phyloP scores from a whole-genome alignment of 1,140 invertebrate genomes.

The Steinernema khuongi region DNA sequence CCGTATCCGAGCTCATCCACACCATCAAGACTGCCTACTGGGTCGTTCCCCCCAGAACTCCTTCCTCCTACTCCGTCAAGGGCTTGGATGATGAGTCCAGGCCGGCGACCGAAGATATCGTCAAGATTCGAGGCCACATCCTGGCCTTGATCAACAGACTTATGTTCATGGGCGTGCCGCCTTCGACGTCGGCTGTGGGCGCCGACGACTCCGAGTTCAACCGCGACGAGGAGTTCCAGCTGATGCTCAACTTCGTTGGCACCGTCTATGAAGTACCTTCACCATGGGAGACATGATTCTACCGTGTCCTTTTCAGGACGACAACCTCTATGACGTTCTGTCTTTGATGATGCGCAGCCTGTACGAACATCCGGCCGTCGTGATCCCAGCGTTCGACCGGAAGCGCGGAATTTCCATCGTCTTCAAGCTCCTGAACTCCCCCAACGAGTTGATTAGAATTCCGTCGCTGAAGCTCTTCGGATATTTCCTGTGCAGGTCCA shows the following conservation, averaged over 20 bases:
- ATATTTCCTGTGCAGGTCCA: slow-evolving; percentile 87
- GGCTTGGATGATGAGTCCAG: neutral
- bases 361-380: slow-evolving; percentile 93
- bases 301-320: slow-evolving; percentile 70
- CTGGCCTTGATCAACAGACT: slow-evolving; percentile 89
- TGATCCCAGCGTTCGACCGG: slow-evolving; percentile 81
- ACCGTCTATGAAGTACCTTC: slow-evolving; percentile 81
- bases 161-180: slow-evolving; percentile 57
- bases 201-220: slow-evolving; percentile 40
- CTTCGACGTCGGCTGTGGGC: neutral
- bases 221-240: slow-evolving; percentile 95
- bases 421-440: slow-evolving; percentile 88
- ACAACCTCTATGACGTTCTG: slow-evolving; percentile 74
- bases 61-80: slow-evolving; percentile 59
- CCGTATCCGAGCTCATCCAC: slow-evolving; percentile 93
- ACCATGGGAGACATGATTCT: neutral
- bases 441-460: slow-evolving; percentile 86
- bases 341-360: slow-evolving; percentile 58
- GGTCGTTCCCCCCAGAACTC: slow-evolving; percentile 87
- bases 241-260: slow-evolving; percentile 92
- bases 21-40: slow-evolving; percentile 98
- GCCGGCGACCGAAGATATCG: slow-evolving; percentile 26
- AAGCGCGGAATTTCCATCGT: slow-evolving; percentile 89
- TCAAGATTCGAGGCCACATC: slow-evolving; percentile 68
- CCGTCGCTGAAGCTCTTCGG: slow-evolving; percentile 89